Percentiles rank a stretch among this genome's conserved stretches.
phyloP scores from a whole-genome alignment of 1,140 invertebrate species.

The Aplysia californica region DNA sequence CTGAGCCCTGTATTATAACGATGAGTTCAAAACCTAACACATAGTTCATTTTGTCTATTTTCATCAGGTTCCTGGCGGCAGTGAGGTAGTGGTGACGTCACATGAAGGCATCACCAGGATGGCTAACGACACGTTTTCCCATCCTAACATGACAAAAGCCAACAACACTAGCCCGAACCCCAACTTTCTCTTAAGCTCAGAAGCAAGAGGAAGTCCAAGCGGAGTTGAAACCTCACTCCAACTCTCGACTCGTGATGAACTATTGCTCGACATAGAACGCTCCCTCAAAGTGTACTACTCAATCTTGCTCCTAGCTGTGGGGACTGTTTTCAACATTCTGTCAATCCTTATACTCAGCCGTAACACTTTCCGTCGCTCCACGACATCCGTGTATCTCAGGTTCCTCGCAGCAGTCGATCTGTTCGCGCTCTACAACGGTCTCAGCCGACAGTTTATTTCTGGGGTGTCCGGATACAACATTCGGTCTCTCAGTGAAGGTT shows the following conservation, averaged over 20 bases:
- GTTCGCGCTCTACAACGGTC: slow-evolving; percentile 19
- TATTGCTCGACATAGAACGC: background rate
- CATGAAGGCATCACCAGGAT: too few species aligned
- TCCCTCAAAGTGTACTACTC: slow-evolving; percentile 17
- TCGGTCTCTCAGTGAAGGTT: background rate
- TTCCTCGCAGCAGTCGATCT: slow-evolving; percentile 13
- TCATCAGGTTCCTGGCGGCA: background rate
- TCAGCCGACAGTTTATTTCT: slow-evolving; percentile 18
- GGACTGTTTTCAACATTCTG: slow-evolving; percentile 18
- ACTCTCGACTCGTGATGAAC: background rate
- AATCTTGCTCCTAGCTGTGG: background rate
- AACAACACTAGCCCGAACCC: too few species aligned
- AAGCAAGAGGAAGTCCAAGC: too few species aligned
- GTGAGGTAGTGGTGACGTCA: too few species aligned
- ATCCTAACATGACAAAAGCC: too few species aligned
- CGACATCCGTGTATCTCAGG: slow-evolving; percentile 7
- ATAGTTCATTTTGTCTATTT: background rate
- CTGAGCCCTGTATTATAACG: background rate
- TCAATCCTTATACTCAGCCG: slow-evolving; percentile 1
- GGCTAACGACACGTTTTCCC: too few species aligned
- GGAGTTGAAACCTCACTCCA: too few species aligned
- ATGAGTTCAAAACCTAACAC: background rate
- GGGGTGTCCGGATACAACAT: slow-evolving; percentile 12
- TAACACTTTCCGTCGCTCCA: background rate
- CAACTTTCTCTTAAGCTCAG: too few species aligned